Conservation (phyloP, 2,113 vertebrate species). For the Mobula hypostoma region DNA sequence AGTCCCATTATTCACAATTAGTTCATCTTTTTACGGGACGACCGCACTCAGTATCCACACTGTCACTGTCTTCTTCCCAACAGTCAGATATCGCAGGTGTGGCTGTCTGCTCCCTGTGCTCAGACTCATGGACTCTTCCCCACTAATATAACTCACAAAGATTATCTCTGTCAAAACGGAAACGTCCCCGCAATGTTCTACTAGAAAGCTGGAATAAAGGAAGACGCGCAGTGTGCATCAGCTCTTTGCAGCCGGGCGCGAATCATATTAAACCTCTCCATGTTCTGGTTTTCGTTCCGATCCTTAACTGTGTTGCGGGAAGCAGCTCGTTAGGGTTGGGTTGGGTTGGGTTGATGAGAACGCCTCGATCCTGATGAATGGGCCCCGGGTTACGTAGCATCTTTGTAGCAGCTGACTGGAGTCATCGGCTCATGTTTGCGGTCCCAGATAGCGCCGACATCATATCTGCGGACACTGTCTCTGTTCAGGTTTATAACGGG, state of each 20-base stretch:
- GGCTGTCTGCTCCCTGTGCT: too few species aligned
- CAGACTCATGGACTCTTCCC: neutral
- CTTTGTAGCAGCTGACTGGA: neutral
- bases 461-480: neutral
- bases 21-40: too few species aligned
- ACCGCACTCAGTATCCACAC: too few species aligned
- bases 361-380: neutral
- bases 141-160: neutral
- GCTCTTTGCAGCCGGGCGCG: neutral
- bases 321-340: neutral
- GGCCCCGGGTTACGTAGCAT: neutral
- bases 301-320: too few species aligned
- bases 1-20: too few species aligned
- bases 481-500: neutral
- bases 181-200: too few species aligned
- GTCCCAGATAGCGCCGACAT: too few species aligned
- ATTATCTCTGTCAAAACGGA: neutral
- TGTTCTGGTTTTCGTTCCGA: neutral
- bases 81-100: neutral
- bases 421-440: neutral
- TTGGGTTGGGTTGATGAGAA: neutral
- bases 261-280: neutral
- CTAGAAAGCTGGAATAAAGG: neutral
- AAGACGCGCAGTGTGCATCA: neutral
- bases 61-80: neutral